Percentiles rank a stretch among this genome's conserved stretches.
Conservation (phyloP, 2,888 invertebrate species). For the Amphipyra berbera region DNA sequence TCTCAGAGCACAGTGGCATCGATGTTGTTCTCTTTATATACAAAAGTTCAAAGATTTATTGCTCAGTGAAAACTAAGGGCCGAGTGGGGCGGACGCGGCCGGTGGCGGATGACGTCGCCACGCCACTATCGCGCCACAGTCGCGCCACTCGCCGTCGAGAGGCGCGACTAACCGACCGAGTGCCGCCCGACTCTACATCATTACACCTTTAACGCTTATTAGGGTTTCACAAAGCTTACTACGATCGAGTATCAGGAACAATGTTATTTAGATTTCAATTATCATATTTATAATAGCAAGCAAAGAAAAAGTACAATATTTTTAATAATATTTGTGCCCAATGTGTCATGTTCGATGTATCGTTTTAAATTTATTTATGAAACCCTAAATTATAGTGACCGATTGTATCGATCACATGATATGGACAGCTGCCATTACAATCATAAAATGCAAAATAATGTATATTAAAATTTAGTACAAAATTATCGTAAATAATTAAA, state of each 20-base stretch:
- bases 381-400: slow-evolving; percentile 82
- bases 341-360: slow-evolving; percentile 90
- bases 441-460: slow-evolving; percentile 88
- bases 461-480: slow-evolving; percentile 85
- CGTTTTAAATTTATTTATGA: slow-evolving; percentile 84
- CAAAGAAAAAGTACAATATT: slow-evolving; percentile 80
- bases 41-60: slow-evolving; percentile 70
- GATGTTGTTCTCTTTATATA: slow-evolving; percentile 84
- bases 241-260: slow-evolving; percentile 74
- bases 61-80: slow-evolving; percentile 76
- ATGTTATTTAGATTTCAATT: slow-evolving; percentile 71
- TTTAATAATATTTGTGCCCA: slow-evolving; percentile 87
- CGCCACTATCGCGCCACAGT: slow-evolving; percentile 18
- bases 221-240: slow-evolving; percentile 79
- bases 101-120: slow-evolving; percentile 36
- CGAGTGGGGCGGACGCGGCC: slow-evolving; percentile 42
- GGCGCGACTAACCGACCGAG: slow-evolving; percentile 22
- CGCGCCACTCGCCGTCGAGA: slow-evolving; percentile 31
- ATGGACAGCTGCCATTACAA: slow-evolving; percentile 89
- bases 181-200: slow-evolving; percentile 32
- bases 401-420: slow-evolving; percentile 80
- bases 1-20: slow-evolving; percentile 81
- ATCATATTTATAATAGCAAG: slow-evolving; percentile 75
- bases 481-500: slow-evolving; percentile 83
- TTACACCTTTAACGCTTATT: slow-evolving; percentile 57